These are phyloP conservation scores for Addax nasomaculatus DNA, from an alignment of 2,113 vertebrate genomes.

Conservation along the genomic window DNA sequence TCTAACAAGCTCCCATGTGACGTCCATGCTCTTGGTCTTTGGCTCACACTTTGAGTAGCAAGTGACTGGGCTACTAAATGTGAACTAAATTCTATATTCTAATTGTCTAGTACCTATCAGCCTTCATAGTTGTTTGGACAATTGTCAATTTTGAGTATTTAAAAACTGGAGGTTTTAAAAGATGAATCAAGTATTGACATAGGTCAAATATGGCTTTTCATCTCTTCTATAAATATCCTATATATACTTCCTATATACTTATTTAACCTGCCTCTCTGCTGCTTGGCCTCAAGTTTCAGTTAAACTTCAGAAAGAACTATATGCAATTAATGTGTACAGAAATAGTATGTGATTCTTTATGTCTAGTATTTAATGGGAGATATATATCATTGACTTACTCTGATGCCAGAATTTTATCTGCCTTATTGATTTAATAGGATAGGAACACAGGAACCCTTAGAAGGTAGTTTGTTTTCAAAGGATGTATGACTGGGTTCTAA, in stretches of 20 bases:
- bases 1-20: not conserved
- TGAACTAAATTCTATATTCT: not conserved
- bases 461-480: constrained; percentile 12
- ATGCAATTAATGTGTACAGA: not conserved
- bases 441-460: not conserved
- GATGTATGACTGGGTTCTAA: not conserved
- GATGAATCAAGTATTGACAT: not conserved
- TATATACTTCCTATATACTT: not conserved
- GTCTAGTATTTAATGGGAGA: not conserved
- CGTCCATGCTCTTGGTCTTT: not conserved
- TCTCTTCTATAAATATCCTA: not conserved
- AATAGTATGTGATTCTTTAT: not conserved
- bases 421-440: not conserved
- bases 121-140: not conserved
- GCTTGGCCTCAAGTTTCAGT: not conserved
- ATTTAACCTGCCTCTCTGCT: not conserved
- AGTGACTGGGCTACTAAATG: not conserved
- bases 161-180: constrained; percentile 3
- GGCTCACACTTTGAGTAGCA: not conserved
- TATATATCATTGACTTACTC: not conserved
- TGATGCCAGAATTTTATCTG: not conserved
- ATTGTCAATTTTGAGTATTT: not conserved
- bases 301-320: not conserved
- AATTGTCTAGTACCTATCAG: not conserved
- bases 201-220: not conserved